phyloP scores from a whole-genome alignment of 1,140 invertebrate species.

The Hylaeus volcanicus region DNA sequence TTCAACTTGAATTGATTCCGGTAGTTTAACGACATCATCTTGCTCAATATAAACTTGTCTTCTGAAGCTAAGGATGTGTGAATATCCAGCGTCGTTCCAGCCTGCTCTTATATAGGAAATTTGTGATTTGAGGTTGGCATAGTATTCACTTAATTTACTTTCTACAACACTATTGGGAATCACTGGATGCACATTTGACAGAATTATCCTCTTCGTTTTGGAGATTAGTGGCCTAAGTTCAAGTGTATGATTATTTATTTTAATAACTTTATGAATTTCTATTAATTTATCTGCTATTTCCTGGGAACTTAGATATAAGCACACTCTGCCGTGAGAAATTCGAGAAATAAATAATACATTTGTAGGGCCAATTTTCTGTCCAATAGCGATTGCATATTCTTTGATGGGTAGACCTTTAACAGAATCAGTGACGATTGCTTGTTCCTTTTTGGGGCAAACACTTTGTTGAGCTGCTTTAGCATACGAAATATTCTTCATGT shows the following conservation, averaged over 20 bases:
- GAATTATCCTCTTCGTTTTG: constrained; percentile 1
- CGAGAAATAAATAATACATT: not conserved
- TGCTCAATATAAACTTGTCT: constrained; percentile 6
- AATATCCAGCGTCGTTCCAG: not conserved
- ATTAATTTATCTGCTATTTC: not conserved
- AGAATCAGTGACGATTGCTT: not conserved
- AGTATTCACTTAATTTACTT: not conserved
- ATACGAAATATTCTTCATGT: too few species aligned
- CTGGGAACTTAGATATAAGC: not conserved
- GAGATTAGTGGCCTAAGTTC: not conserved
- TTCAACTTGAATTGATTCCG: not conserved
- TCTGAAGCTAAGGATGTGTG: constrained; percentile 11
- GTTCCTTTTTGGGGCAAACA: not conserved
- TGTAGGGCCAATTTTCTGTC: not conserved
- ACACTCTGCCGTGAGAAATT: not conserved
- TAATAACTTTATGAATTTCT: not conserved
- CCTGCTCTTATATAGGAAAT: constrained; percentile 2
- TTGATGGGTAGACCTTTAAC: not conserved
- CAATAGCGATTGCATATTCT: not conserved
- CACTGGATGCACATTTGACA: constrained; percentile 18
- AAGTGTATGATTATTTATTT: not conserved
- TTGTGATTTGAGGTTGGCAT: not conserved
- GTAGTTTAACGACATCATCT: not conserved
- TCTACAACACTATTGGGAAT: not conserved
- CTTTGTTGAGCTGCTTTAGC: not conserved